Evolutionary conservation across 2,888 invertebrate species (phyloP), one percentile per base, ranked within the genome.

Genomic region (Hydrotaea cyrtoneurina): DNA sequence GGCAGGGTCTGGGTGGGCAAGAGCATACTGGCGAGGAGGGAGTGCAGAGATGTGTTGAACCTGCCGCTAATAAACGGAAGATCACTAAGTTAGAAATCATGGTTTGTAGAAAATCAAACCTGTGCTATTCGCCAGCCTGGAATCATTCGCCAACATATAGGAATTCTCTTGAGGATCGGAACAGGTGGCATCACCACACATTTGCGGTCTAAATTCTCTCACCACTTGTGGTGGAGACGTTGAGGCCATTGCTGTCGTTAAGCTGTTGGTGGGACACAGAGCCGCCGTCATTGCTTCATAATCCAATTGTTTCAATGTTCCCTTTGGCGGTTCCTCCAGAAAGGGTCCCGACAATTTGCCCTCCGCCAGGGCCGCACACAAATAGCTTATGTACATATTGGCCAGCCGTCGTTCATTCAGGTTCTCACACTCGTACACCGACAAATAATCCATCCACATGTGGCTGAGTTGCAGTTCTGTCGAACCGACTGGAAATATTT

Each of bases 341-440:
- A 91, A 92, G 7, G 90, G 83, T 0, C 89, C 89, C 5, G 78
- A 72, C 17, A 92, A 76, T 4, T 87, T 80, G 3, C 86, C 86
- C 23, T 88, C 87, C 46, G 89, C 88, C 10, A 91, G 80, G 46
- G 89, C 90, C 0, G 87, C 86, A 2, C 87, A 88, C 19, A 92
- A 81, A 53, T 89, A 87, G 39, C 90, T 89, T 81, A 91, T 87
- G 62, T 90, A 90, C 0, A 83, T 74, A 66, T 91, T 90, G 0
- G 89, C 88, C 57, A 89, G 2, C n/a, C 90, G 89, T 78, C 89
- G 81, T 11, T 89, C 89, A 2, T 84, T 15, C 0, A 90, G 11
- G 7, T 87, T 85, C 0, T 86, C 78, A 26, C 88, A 88, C 11
- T 86, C 75, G 83, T 88, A 88, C 11, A 86, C 80, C 15, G 84